A percentile compares a stretch with the other conserved stretches of the same genome.
phyloP scores from a whole-genome alignment of 2,113 vertebrate species.

The Phyllostomus hastatus region DNA sequence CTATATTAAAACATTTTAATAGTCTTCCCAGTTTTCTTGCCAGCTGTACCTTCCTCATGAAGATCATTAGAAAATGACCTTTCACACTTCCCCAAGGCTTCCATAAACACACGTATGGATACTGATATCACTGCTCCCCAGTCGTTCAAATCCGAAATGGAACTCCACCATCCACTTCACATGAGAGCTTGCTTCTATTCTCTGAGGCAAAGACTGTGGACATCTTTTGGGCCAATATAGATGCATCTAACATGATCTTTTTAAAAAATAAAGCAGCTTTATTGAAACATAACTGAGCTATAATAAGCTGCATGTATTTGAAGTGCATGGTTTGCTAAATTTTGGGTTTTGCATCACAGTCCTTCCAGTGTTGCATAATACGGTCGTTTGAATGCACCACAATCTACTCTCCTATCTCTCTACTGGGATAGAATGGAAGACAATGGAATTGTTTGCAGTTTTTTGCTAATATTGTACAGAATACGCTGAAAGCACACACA shows the following conservation, averaged over 20 bases:
- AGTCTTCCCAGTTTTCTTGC: neutral
- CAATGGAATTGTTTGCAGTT: neutral
- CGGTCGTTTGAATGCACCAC: neutral
- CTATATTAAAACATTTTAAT: neutral
- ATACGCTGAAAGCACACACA: neutral
- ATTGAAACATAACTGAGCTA: neutral
- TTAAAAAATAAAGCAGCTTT: neutral
- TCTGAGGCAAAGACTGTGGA: neutral
- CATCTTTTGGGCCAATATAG: neutral
- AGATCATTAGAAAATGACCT: neutral
- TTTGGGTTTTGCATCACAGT: neutral
- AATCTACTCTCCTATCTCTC: neutral
- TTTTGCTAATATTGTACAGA: neutral
- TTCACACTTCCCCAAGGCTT: neutral
- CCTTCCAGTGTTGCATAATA: neutral
- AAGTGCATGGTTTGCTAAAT: neutral
- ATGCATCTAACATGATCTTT: neutral
- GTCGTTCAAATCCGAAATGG: neutral
- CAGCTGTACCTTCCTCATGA: neutral
- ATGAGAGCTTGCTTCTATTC: neutral
- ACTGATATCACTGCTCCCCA: fast-evolving
- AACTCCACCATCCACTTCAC: neutral
- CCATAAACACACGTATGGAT: fast-evolving
- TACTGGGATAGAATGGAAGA: neutral
- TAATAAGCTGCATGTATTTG: neutral